Evolutionary conservation across 2,113 vertebrate genomes (phyloP).

Genomic region (Neolamprologus variostigma): DNA sequence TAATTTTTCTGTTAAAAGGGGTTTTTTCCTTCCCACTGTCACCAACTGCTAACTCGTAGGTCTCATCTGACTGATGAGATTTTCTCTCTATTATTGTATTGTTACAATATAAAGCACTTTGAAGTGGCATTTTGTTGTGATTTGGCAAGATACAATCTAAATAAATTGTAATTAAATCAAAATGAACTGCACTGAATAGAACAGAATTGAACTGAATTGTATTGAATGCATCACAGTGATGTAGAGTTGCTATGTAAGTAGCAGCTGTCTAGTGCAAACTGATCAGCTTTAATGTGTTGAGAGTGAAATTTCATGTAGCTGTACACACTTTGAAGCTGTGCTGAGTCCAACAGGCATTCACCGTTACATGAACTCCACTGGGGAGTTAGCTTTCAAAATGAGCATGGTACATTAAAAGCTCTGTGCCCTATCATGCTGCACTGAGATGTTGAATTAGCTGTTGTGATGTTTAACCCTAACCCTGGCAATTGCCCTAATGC

Average conservation of each 20-base stretch:
- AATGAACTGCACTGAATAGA: neutral
- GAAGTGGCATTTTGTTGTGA: neutral
- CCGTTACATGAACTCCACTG: neutral
- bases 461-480: neutral
- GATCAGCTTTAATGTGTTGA: neutral
- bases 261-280: neutral
- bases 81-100: neutral
- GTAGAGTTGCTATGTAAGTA: neutral
- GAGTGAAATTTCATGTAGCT: neutral
- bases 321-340: neutral
- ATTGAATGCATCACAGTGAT: neutral
- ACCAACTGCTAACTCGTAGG: neutral
- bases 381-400: neutral
- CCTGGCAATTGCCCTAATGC: neutral
- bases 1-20: neutral
- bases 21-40: neutral
- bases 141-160: neutral
- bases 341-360: neutral
- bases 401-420: neutral
- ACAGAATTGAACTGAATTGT: neutral
- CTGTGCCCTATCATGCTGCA: neutral
- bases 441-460: neutral
- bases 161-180: neutral
- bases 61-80: neutral
- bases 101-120: neutral